Conservation (phyloP, 2,888 invertebrate species). For the Limenitis arthemis region DNA sequence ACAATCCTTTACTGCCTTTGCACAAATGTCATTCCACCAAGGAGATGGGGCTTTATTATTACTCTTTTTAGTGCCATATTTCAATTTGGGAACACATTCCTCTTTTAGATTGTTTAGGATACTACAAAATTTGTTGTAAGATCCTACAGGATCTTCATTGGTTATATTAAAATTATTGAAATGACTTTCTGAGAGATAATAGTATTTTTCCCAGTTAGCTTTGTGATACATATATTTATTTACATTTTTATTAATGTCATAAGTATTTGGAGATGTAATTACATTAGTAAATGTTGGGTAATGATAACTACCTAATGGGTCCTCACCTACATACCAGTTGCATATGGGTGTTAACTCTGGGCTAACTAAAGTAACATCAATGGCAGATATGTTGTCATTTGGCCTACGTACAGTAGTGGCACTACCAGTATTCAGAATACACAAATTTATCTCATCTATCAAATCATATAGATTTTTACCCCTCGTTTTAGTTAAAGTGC, state of each 20-base stretch:
- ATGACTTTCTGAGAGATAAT: constrained; percentile 1
- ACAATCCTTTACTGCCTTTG: constrained; percentile 11
- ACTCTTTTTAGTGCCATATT: background rate
- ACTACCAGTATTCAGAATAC: too few relatives aligned
- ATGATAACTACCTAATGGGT: constrained; percentile 19
- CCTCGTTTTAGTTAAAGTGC: constrained; percentile 10
- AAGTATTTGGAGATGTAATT: constrained; percentile 6
- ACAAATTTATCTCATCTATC: too few relatives aligned
- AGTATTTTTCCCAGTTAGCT: constrained; percentile 21
- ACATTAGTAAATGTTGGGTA: constrained; percentile 15
- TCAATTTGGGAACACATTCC: background rate
- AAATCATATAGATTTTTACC: too few relatives aligned
- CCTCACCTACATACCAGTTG: too few relatives aligned
- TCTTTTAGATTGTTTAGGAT: constrained; percentile 5
- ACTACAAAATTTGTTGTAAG: constrained; percentile 9
- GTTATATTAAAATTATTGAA: constrained; percentile 9
- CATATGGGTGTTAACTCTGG: constrained; percentile 6
- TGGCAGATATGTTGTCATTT: constrained; percentile 12
- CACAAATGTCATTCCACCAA: constrained; percentile 15
- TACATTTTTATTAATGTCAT: constrained; percentile 1
- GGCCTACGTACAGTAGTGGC: too few relatives aligned
- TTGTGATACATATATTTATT: constrained; percentile 15
- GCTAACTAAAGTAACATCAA: constrained; percentile 7
- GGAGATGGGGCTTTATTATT: constrained; percentile 5
- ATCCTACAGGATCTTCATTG: constrained; percentile 3